Evolutionary conservation across 2,113 vertebrate species (phyloP).

Genomic region (Tupaia tana): DNA sequence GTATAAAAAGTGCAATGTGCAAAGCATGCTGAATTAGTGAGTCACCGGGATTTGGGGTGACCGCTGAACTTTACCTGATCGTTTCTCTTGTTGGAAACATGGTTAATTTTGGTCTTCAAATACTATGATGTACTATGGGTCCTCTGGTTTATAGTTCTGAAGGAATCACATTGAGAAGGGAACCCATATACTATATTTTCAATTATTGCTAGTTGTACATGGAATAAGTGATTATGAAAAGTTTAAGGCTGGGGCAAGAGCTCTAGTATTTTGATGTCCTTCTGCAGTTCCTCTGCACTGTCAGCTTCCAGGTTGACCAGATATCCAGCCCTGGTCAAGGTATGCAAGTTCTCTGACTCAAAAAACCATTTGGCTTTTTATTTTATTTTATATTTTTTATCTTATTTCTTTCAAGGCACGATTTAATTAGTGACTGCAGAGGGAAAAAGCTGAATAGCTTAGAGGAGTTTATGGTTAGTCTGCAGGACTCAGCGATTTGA

Average conservation of each 20-base stretch:
- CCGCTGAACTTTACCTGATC: neutral
- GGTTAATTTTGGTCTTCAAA: neutral
- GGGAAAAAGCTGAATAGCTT: constrained; percentile 44
- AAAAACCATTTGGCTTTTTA: neutral
- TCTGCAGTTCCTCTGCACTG: neutral
- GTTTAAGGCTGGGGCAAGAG: neutral
- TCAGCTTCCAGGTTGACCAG: too few species aligned
- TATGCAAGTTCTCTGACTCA: constrained; percentile 10
- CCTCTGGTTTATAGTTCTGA: neutral
- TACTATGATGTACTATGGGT: neutral
- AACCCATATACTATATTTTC: neutral
- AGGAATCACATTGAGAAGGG: neutral
- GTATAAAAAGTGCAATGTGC: neutral
- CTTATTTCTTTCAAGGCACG: constrained; percentile 51
- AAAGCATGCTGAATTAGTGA: neutral
- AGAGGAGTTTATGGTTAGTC: constrained; percentile 68
- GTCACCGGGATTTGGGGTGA: neutral
- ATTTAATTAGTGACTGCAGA: constrained; percentile 77
- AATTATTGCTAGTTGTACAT: neutral
- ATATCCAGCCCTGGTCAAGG: neutral
- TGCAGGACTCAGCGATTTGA: constrained; percentile 77
- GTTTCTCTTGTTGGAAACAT: neutral
- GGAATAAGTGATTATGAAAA: neutral
- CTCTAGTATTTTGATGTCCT: neutral
- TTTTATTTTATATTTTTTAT: constrained; percentile 31